Percentiles rank a stretch among this genome's conserved stretches.
These are phyloP conservation scores for Latheticus oryzae DNA, from an alignment of 2,888 invertebrate species.

Conservation along the genomic window DNA sequence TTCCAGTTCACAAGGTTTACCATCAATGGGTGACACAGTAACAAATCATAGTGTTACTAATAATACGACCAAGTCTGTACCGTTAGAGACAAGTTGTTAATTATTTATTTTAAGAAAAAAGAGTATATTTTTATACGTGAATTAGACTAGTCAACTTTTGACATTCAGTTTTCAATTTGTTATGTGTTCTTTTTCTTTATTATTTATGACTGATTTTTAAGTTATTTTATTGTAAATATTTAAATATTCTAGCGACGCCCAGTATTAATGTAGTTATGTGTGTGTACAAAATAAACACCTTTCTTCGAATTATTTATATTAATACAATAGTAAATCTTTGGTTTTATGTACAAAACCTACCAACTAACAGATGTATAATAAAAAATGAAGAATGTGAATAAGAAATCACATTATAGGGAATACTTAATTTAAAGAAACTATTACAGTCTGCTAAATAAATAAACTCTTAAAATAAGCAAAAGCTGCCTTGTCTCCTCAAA, in stretches of 20 bases:
- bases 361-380: slow-evolving; percentile 31
- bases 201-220: slow-evolving; percentile 32
- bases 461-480: too few relatives aligned
- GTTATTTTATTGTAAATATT: slow-evolving; percentile 32
- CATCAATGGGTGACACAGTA: slow-evolving; percentile 78
- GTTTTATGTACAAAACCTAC: slow-evolving; percentile 56
- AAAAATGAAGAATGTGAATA: slow-evolving; percentile 36
- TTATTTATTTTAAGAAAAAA: slow-evolving; percentile 5
- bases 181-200: slow-evolving; percentile 25
- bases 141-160: slow-evolving; percentile 38
- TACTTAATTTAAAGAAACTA: slow-evolving; percentile 21
- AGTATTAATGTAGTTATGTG: slow-evolving; percentile 35
- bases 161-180: slow-evolving; percentile 25
- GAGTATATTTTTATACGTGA: slow-evolving; percentile 30
- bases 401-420: slow-evolving; percentile 35
- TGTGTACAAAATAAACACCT: neutral
- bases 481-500: slow-evolving; percentile 1
- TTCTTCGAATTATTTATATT: slow-evolving; percentile 7
- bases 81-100: slow-evolving; percentile 70
- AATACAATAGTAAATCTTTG: slow-evolving; percentile 53
- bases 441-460: too few relatives aligned
- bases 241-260: slow-evolving; percentile 23
- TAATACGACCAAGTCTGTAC: slow-evolving; percentile 68
- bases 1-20: neutral
- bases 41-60: slow-evolving; percentile 77